Base-by-base conservation (phyloP, 2,888 invertebrate genomes). In the Germaria angustata region DNA sequence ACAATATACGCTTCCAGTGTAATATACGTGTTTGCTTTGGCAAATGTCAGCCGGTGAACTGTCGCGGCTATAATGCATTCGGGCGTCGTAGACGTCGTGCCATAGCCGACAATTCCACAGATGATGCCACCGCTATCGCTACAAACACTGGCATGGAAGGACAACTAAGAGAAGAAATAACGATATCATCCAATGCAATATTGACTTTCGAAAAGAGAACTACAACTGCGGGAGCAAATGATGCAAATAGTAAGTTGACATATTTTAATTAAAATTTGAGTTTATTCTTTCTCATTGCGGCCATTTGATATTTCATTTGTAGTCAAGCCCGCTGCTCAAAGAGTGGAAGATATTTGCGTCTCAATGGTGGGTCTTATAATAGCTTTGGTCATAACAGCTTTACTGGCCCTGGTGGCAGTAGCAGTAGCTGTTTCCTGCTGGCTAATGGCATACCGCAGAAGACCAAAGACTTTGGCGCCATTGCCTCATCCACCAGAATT, bases 381-480 rank as follows among this genome's bases (percentile, higher is more conserved):
- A 88, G 97, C 98, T 85, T 92, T 98, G 88, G 96, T 97, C 84
- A 95, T 98, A 90, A 98, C 98, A 85, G 97, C 97, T 63, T 93
- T 98, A 83, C 92, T 98, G 88, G 97, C 98, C 78, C 93, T 98
- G 84, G 97, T 98, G 80, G 97, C 98, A 77, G 97, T 98, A 76
- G 98, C 98, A 32, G 96, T 98, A 65, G 97, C 97, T 76, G 97
- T 98, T 78, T 97, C 97, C 84, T 98, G 98, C 92, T 98, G 98
- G 98, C 93, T 98, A 85, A 96, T 98, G 94, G 98, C 98, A 87
- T 97, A 97, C 92, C 92, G 97, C 86, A 94, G 97, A 87, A 94
- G 96, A 89, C 96, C 97, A 68, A 96, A 96, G 88, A 94, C 96
- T 66, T 94, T 96, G 84, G 97, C 97, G 46, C 98, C 98, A 57